Evolutionary conservation across 1,140 invertebrate species (phyloP), one percentile per base, ranked within the genome.

Genomic region (Listronotus bonariensis): DNA sequence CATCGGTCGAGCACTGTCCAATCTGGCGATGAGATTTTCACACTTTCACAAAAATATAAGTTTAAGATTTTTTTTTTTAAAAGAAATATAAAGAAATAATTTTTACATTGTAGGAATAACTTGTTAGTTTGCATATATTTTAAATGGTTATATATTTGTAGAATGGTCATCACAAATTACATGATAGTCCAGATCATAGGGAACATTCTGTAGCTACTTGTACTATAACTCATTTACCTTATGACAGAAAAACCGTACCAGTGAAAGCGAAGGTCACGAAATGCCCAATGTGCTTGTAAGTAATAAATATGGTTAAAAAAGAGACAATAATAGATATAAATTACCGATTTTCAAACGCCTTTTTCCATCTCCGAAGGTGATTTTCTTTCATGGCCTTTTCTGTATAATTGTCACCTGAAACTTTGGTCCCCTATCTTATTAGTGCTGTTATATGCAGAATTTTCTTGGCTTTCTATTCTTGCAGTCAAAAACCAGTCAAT

Each of bases 201-300:
- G 26, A 45, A 32, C 15, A 52, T 38, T 18, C 46, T n/a, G n/a
- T 15, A 31, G 32, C 68, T 45, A 34, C 38, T 34, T 84, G 83
- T 66, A 72, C 74, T 31, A 74, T 93, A 0, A 92, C 91, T 74
- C 93, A 95, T 77, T 84, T 95, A 63, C 92, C 93, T 0, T 95
- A 93, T 74, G 87, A 83, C 57, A 83, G 88, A 31, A 81, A 80
- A 31, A 87, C 84, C 36, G 82, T 91, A 36, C 90, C 92, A 8
- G 89, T 92, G 42, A 71, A 74, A 43, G 67, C 58, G 26, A 74
- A 70, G 9, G 57, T 68, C 10, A 46, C 63, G 15, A 78, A 74
- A 68, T 78, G 77, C 62, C 41, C 58, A 8, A 48, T 73, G 40
- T 78, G 77, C 57, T 56, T 65, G 76, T 77, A 72, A 67, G 66